phyloP scores from a whole-genome alignment of 92 coral and sea anemone genomes.

The Heteractis magnifica region DNA sequence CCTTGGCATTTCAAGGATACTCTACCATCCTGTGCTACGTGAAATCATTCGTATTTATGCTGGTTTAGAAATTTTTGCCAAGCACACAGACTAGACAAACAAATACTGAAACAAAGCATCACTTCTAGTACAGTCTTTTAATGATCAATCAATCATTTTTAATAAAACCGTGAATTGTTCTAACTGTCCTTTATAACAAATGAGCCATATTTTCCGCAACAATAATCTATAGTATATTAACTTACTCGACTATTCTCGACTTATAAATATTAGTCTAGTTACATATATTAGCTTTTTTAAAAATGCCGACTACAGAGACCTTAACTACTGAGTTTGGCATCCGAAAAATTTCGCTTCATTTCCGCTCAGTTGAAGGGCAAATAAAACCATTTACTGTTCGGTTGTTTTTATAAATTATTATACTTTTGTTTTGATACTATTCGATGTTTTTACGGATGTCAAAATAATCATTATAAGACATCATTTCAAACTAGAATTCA shows the following conservation, averaged over 20 bases:
- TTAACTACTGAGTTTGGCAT: constrained; percentile 9
- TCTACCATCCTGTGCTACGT: background rate
- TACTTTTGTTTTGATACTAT: background rate
- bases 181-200: background rate
- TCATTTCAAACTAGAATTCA: background rate
- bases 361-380: constrained; percentile 16
- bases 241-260: background rate
- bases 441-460: background rate
- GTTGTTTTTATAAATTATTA: constrained; percentile 8
- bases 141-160: constrained; percentile 15
- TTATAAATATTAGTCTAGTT: constrained; percentile 24
- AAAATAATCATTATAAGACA: background rate
- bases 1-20: too few species aligned
- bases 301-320: background rate
- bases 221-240: constrained; percentile 7
- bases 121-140: background rate
- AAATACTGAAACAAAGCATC: background rate
- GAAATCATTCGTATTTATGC: background rate
- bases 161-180: background rate
- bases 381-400: background rate
- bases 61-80: background rate
- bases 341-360: background rate
- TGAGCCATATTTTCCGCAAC: background rate
- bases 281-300: constrained; percentile 8
- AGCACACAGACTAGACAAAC: background rate